A percentile compares a stretch with the other conserved stretches of the same genome.
These are phyloP conservation scores for Microctenopoma lineatum DNA, from an alignment of 2,797 vertebrate genomes.

Conservation along the genomic window DNA sequence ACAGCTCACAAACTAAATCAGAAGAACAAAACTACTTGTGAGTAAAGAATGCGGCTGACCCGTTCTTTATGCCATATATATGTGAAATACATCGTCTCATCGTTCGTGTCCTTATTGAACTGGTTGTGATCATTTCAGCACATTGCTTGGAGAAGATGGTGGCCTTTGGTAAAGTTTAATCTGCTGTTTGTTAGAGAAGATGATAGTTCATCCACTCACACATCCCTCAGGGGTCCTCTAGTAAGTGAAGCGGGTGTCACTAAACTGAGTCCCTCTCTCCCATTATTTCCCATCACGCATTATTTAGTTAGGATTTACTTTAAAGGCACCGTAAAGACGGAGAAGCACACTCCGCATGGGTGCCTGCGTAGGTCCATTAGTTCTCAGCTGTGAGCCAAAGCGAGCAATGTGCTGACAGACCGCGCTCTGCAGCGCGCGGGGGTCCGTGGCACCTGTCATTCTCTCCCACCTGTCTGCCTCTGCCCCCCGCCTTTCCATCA, in stretches of 20 bases:
- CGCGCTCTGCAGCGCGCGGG: constrained; percentile 8
- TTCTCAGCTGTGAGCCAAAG: constrained; percentile 70
- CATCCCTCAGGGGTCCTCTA: not conserved
- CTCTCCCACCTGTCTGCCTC: constrained; percentile 25
- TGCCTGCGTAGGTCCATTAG: constrained; percentile 32
- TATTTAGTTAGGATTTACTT: not conserved
- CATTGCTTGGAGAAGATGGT: too few relatives aligned
- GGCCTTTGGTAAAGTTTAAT: not conserved
- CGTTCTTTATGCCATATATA: too few relatives aligned
- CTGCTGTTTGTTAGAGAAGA: not conserved
- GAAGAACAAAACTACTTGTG: too few relatives aligned
- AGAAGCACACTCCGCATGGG: constrained; percentile 10
- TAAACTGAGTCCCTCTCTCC: constrained; percentile 4
- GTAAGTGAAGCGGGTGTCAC: not conserved
- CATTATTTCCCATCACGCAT: constrained; percentile 8
- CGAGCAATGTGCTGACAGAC: constrained; percentile 38
- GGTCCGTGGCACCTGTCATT: constrained; percentile 54
- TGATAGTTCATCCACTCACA: not conserved
- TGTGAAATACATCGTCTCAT: too few relatives aligned
- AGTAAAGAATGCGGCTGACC: too few relatives aligned
- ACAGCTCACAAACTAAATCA: too few relatives aligned
- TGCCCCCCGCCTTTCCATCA: constrained; percentile 16
- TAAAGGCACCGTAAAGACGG: constrained; percentile 17
- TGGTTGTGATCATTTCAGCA: too few relatives aligned
- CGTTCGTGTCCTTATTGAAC: too few relatives aligned